These are phyloP conservation scores for Holothuria scabra DNA, from an alignment of 53 echinoderm and acorn worm species.

Conservation along the genomic window DNA sequence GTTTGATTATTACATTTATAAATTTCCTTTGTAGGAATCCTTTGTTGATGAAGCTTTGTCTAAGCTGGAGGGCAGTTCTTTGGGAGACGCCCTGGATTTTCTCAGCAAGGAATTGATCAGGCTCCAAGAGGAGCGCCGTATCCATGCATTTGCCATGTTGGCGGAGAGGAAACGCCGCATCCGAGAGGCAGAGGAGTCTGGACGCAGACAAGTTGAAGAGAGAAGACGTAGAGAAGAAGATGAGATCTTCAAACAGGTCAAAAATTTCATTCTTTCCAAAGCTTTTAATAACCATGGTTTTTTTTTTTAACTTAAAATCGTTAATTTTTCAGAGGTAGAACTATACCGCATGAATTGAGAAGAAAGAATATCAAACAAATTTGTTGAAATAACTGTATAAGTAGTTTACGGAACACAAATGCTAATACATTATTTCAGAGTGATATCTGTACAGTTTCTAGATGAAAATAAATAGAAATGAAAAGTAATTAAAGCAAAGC, in stretches of 20 bases:
- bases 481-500: no score
- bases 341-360: no score
- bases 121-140: constrained; percentile 93
- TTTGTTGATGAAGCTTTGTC: constrained; percentile 92
- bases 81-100: constrained; percentile 94
- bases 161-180: constrained; percentile 91
- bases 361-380: no score
- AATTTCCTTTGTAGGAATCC: constrained; percentile 72
- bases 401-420: no score
- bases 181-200: constrained; percentile 94
- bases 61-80: constrained; percentile 73
- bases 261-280: neutral
- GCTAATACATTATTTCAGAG: no score
- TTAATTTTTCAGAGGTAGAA: no score
- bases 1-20: neutral
- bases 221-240: constrained; percentile 93
- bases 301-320: no score
- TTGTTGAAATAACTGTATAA: no score
- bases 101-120: constrained; percentile 98
- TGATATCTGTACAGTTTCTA: no score
- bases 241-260: constrained; percentile 96
- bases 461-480: no score
- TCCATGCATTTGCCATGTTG: constrained; percentile 98
- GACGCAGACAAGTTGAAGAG: constrained; percentile 92
- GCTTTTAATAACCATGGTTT: no score